Evolutionary conservation across 2,888 invertebrate species (phyloP), one percentile per base, ranked within the genome.

Genomic region (Sclerodermus sp.): DNA sequence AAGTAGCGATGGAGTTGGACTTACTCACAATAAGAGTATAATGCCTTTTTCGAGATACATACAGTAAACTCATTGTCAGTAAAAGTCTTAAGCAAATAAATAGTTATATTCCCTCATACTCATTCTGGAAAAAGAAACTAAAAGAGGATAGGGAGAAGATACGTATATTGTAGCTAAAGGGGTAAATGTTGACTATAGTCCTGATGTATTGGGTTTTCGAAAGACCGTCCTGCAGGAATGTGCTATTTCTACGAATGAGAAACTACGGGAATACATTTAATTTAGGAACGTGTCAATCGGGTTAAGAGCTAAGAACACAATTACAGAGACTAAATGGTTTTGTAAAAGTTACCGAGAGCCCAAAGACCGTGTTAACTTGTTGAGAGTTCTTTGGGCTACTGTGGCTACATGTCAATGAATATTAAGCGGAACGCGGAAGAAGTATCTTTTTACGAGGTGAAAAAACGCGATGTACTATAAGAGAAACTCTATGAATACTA

Each of bases 291-390:
- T 12, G 34, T 34, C 4, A 34, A 23, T 23, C 8, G 45, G 45
- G 41, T 29, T 30, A 47, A 14, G 44, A 23, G 31, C 40, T 15
- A 41, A 41, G 49, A 46, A 47, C 43, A 52, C 44, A 39, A n/a
- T n/a, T n/a, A 45, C 38, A 47, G n/a, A 23, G 31, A 55, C 50
- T 48, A 41, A 54, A 46, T 37, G 46, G 44, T 62, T 59, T 49
- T 51, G 53, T 34, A 39, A 59, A 51, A 51, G 47, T 47, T 55
- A 53, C 51, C 46, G 47, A 58, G 55, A 55, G 67, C 66, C 66
- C 68, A 68, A 73, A 73, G 71, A 70, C 69, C 66, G 68, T 76
- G 77, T 77, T 77, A 70, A 70, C 66, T 77, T 76, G 76, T 77
- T 77, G 67, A 76, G 71, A 67, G 73, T 63, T 71, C 68, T 74